Evolutionary conservation across 1,140 invertebrate species (phyloP).

Genomic region (Drosophila setifemur): DNA sequence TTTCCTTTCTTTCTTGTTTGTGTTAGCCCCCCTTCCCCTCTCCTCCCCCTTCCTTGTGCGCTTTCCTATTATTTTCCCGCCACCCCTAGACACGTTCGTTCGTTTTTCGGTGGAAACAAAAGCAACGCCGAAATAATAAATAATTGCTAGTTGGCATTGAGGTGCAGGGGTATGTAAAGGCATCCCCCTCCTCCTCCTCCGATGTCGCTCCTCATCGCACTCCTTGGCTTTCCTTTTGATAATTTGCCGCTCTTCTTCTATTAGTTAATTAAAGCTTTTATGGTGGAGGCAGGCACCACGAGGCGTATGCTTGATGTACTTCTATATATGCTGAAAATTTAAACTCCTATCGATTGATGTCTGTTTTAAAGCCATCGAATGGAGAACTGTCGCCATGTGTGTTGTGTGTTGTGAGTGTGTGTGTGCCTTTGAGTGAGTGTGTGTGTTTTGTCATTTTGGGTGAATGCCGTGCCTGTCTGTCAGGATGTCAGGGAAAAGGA

Average conservation of each 20-base stretch:
- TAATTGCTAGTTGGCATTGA: conserved; percentile 78
- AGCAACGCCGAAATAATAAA: conserved; percentile 78
- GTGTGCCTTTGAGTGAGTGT: conserved; percentile 14
- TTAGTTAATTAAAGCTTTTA: conserved; percentile 66
- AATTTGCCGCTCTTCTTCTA: conserved; percentile 33
- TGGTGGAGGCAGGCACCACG: conserved; percentile 24
- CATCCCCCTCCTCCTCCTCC: neutral
- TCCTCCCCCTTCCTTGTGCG: neutral
- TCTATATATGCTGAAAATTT: conserved; percentile 43
- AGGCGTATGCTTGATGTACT: conserved; percentile 63
- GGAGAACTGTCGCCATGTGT: neutral
- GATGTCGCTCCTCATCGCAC: neutral
- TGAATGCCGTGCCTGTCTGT: conserved; percentile 66
- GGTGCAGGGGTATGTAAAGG: conserved; percentile 46
- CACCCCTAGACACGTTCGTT: conserved; percentile 40
- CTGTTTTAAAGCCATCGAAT: conserved; percentile 43
- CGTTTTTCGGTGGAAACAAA: conserved; percentile 57
- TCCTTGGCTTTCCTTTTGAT: conserved; percentile 29
- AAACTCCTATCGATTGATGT: conserved; percentile 56
- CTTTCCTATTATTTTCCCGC: too few relatives aligned
- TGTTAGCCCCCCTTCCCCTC: conserved; percentile 15
- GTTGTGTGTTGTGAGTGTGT: neutral
- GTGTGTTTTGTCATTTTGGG: conserved; percentile 59
- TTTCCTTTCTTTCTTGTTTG: conserved; percentile 49
- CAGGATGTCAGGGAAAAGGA: conserved; percentile 10